phyloP scores from a whole-genome alignment of 2,113 vertebrate genomes.

The Mola mola region DNA sequence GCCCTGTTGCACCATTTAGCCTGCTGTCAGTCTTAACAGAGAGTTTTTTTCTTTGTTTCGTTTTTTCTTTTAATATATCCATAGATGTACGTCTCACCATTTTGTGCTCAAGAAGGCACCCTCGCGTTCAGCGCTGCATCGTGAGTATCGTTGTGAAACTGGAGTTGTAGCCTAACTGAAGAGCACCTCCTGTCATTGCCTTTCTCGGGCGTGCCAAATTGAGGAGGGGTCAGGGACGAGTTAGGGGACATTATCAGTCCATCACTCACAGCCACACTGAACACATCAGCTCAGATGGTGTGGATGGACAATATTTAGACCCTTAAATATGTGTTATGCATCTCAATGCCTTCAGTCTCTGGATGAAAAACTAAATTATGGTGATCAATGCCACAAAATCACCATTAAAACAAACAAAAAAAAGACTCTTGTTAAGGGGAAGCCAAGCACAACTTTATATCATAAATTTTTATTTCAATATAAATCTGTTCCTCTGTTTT shows the following conservation, averaged over 20 bases:
- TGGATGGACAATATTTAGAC: neutral
- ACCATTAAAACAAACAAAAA: conserved; percentile 13
- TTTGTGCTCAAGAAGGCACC: conserved; percentile 32
- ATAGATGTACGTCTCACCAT: conserved; percentile 27
- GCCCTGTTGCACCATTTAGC: conserved; percentile 50
- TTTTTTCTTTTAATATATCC: too few relatives aligned
- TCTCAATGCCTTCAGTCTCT: conserved; percentile 58
- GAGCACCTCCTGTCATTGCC: conserved; percentile 53
- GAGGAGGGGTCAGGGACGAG: conserved; percentile 68
- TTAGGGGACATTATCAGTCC: conserved; percentile 58
- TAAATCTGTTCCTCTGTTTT: conserved; percentile 46
- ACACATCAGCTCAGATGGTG: conserved; percentile 40
- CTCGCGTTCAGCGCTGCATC: conserved; percentile 55
- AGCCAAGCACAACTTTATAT: conserved; percentile 76
- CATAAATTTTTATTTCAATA: conserved; percentile 38
- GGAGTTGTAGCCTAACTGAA: conserved; percentile 71
- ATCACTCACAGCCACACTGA: conserved; percentile 46
- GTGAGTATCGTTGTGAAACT: conserved; percentile 74
- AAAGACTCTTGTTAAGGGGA: neutral
- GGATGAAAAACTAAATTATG: conserved; percentile 21
- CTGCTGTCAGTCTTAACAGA: conserved; percentile 60
- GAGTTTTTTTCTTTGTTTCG: too few relatives aligned
- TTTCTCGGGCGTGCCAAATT: conserved; percentile 4
- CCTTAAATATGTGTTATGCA: neutral
- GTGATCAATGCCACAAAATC: conserved; percentile 22